A percentile compares a stretch with the other conserved stretches of the same genome.
Conservation (phyloP, 2,888 invertebrate genomes). For the Neelides folsomi region DNA sequence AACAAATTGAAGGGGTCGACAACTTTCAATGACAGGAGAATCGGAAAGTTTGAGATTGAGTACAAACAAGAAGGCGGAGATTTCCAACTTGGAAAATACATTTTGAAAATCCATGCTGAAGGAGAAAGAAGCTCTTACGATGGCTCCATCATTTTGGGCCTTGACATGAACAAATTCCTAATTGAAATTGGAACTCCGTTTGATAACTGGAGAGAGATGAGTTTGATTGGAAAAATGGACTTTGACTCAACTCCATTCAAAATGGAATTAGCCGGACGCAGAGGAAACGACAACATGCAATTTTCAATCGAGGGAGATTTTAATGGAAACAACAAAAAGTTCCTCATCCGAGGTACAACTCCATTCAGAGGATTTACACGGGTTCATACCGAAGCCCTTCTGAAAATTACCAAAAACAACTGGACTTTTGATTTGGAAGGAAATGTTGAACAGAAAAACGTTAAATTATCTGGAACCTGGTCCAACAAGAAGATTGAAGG, state of each 20-base stretch:
- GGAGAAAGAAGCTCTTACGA: conserved; percentile 4
- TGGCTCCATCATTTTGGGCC: conserved; percentile 12
- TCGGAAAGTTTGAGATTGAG: neutral
- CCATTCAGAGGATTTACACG: conserved; percentile 7
- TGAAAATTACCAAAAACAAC: no score
- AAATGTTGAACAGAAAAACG: conserved; percentile 20
- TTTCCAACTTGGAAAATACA: conserved; percentile 20
- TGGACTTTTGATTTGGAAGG: conserved; percentile 1
- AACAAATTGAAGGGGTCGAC: neutral
- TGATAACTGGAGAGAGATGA: conserved; percentile 15
- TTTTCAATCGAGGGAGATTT: no score
- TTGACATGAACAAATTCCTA: conserved; percentile 18
- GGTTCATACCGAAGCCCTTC: no score
- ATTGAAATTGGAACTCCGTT: conserved; percentile 23
- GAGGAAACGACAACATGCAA: conserved; percentile 10
- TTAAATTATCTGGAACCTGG: neutral
- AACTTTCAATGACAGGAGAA: conserved; percentile 1
- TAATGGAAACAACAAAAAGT: no score
- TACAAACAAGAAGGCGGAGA: conserved; percentile 17
- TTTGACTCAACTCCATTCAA: conserved; percentile 1
- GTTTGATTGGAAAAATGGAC: conserved; percentile 13
- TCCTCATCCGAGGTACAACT: neutral
- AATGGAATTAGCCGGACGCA: no score
- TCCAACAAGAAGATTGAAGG: no score
- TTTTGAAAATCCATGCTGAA: conserved; percentile 11